Evolutionary conservation across 1,140 invertebrate species (phyloP), one percentile per base, ranked within the genome.

Genomic region (Oedothorax gibbosus): DNA sequence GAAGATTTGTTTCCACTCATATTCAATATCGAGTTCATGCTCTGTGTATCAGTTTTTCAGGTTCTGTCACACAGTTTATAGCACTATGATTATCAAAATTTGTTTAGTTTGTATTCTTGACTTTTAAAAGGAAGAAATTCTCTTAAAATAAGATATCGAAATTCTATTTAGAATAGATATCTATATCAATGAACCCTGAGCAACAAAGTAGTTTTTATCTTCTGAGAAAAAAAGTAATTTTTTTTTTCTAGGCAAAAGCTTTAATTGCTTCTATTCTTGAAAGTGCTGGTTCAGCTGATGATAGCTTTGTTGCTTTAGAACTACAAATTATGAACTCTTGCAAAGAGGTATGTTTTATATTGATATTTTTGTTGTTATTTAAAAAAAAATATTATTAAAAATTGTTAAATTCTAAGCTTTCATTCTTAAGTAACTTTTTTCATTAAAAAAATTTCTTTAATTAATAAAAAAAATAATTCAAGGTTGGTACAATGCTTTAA

Each of bases 261-360:
- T 7, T 71, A 20, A 81, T 81, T 62, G 20, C 78, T 11, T 51
- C 60, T 20, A 69, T 81, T 8, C 50, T 71, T 9, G 66, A 71
- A 18, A 57, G 71, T 20, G 49, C 35, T n/a, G 20, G n/a, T 56
- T 12, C 14, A 11, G 56, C 18, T 81, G 78, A 81, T 7, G 78
- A 81, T 51, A 81, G 78, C 21, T 81, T 81, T 60, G 53, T 71
- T 7, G 10, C 66, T 35, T 7, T 71, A 56, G 78, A 81, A 60
- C 18, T 49, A 60, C 7, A 60, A 56, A 81, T 81, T 12, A 71
- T 81, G 3, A 81, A 81, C 62, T 81, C 78, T 60, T 81, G 66
- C 15, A 81, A 69, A 49, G 71, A 81, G 66, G 78, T 81, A 54
- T 14, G 4, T 14, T 73, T 15, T 73, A 20, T 20, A 0, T 51